phyloP scores from a whole-genome alignment of 2,888 invertebrate species.

The Drosophila kuntzei region DNA sequence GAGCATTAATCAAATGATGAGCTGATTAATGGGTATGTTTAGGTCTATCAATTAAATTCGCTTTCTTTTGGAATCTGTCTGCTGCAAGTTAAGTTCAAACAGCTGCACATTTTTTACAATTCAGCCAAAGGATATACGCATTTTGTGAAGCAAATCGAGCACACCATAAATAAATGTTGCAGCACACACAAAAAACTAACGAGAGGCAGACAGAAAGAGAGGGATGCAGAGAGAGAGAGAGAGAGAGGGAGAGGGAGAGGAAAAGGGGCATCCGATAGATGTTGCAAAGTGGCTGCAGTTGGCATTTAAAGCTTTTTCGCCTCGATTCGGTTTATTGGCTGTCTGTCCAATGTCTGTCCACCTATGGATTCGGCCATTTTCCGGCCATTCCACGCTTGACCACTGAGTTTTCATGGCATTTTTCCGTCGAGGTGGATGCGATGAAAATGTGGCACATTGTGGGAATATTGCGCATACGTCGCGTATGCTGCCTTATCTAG shows the following conservation, averaged over 20 bases:
- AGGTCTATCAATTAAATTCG: background rate
- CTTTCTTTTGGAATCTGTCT: background rate
- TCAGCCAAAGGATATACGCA: conserved; percentile 31
- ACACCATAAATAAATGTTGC: conserved; percentile 62
- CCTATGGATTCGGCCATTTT: conserved; percentile 29
- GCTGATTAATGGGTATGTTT: conserved; percentile 6
- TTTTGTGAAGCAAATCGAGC: conserved; percentile 58
- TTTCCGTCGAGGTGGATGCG: conserved; percentile 30
- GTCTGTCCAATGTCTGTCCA: conserved; percentile 23
- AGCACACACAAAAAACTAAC: conserved; percentile 11
- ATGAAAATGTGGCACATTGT: conserved; percentile 40
- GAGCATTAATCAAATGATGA: background rate
- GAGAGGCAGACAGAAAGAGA: conserved; percentile 3
- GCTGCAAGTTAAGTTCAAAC: conserved; percentile 11
- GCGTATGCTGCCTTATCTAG: conserved; percentile 51
- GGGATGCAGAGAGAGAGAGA: background rate
- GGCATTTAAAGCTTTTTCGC: conserved; percentile 60
- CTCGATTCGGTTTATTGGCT: conserved; percentile 55
- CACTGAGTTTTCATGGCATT: conserved; percentile 18
- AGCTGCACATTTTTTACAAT: conserved; percentile 17
- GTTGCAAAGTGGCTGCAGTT: conserved; percentile 36
- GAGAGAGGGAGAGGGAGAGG: too few relatives aligned
- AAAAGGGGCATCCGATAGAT: conserved; percentile 9
- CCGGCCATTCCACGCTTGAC: conserved; percentile 15
- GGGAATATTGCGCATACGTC: conserved; percentile 64